Conservation (phyloP, 2,888 invertebrate genomes). For the Carterocephalus palaemon region DNA sequence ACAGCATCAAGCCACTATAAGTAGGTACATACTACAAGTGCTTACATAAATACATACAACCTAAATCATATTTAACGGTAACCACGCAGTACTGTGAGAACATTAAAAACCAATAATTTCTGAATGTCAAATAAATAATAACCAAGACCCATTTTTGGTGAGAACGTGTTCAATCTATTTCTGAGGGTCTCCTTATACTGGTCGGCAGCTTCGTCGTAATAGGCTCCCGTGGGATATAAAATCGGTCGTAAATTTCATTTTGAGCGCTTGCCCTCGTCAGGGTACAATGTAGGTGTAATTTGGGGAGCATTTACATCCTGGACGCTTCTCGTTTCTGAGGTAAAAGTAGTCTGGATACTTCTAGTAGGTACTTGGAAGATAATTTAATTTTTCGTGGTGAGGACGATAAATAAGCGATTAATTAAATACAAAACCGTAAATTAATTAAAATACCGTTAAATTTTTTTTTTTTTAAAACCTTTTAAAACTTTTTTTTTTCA, state of each 20-base stretch:
- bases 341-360: background rate
- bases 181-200: constrained; percentile 15
- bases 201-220: constrained; percentile 43
- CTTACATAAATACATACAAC: too few species aligned
- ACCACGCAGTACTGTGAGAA: too few species aligned
- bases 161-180: constrained; percentile 20
- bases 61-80: background rate
- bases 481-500: too few species aligned
- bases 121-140: constrained; percentile 22
- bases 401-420: too few species aligned
- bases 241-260: constrained; percentile 64
- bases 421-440: too few species aligned
- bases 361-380: background rate
- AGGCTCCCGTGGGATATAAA: constrained; percentile 62
- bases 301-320: constrained; percentile 29
- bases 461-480: too few species aligned
- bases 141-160: constrained; percentile 11
- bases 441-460: too few species aligned
- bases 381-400: too few species aligned
- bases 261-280: constrained; percentile 41
- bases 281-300: constrained; percentile 40
- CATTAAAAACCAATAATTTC: constrained; percentile 23
- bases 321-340: constrained; percentile 12
- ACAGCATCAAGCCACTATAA: too few species aligned
- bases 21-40: too few species aligned